Evolutionary conservation across 2,797 vertebrate genomes (phyloP).

Genomic region (Lemur catta): DNA sequence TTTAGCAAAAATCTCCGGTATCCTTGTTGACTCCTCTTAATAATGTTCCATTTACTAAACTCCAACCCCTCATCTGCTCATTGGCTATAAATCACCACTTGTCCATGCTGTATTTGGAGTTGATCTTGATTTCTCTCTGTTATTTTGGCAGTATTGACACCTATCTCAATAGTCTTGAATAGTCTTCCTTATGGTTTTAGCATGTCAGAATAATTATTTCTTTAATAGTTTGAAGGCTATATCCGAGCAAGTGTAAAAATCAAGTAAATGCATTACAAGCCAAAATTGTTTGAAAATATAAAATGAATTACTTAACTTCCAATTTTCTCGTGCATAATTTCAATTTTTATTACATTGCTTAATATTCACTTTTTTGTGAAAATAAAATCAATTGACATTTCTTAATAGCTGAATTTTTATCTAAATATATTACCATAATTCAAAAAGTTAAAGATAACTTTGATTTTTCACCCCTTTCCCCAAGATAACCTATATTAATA

Average conservation of each 20-base stretch:
- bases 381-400: not conserved
- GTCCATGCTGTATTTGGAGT: not conserved
- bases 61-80: not conserved
- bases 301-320: not conserved
- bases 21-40: not conserved
- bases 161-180: not conserved
- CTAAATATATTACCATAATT: not conserved
- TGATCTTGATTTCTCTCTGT: not conserved
- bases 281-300: not conserved
- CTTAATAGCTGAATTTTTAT: not conserved
- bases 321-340: constrained; percentile 21
- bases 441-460: not conserved
- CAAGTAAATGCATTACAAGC: not conserved
- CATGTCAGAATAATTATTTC: not conserved
- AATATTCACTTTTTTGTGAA: not conserved
- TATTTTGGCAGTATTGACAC: not conserved
- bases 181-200: not conserved
- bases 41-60: not conserved
- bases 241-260: not conserved
- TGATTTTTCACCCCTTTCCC: not conserved
- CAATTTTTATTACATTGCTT: not conserved
- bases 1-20: not conserved
- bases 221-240: not conserved
- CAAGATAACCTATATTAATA: not conserved
- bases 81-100: not conserved